Evolutionary conservation across 2,888 invertebrate genomes (phyloP).

Genomic region (Caenorhabditis uteleia): DNA sequence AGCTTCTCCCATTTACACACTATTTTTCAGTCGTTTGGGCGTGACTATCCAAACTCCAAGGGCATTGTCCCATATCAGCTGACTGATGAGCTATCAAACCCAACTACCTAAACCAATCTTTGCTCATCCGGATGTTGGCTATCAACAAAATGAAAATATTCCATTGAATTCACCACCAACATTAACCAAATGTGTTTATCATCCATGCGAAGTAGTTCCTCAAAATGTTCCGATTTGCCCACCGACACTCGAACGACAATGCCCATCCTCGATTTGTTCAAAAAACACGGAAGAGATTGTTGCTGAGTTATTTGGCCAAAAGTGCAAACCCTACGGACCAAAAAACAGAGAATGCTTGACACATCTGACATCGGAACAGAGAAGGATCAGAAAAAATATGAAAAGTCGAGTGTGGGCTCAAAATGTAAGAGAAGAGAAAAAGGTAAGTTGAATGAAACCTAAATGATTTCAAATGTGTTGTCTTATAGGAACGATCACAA

Average conservation of each 20-base stretch:
- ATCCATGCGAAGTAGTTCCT: neutral
- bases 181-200: neutral
- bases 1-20: no score
- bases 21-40: no score
- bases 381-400: constrained; percentile 70
- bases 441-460: no score
- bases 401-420: constrained; percentile 93
- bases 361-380: constrained; percentile 72
- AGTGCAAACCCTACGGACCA: constrained; percentile 15
- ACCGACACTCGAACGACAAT: constrained; percentile 2
- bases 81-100: constrained; percentile 27
- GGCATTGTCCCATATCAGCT: neutral
- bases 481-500: constrained; percentile 79
- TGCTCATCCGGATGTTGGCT: constrained; percentile 14
- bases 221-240: neutral
- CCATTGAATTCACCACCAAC: neutral
- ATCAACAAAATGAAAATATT: neutral
- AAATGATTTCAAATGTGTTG: neutral
- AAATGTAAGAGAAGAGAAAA: constrained; percentile 93
- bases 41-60: constrained; percentile 1
- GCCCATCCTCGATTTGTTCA: no score
- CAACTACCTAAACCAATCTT: constrained; percentile 18
- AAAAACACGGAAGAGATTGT: constrained; percentile 9
- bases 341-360: constrained; percentile 71
- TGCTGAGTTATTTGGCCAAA: constrained; percentile 22